Conservation (phyloP, 2,797 vertebrate species). For the Alcedo atthis region DNA sequence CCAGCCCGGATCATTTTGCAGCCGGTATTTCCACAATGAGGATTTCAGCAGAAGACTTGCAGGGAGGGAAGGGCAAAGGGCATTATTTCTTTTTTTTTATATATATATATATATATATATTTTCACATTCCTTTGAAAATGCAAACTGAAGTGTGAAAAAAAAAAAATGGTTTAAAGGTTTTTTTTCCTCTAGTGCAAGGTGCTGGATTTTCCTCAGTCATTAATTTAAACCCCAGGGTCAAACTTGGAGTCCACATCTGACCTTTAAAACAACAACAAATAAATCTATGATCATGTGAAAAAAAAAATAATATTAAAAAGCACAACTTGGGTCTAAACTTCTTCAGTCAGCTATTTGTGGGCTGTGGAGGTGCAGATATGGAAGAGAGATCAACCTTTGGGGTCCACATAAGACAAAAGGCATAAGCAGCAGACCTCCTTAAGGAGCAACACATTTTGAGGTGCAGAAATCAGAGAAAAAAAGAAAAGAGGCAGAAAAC, state of each 20-base stretch:
- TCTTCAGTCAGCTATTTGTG: neutral
- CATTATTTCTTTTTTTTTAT: too few species aligned
- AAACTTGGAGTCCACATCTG: neutral
- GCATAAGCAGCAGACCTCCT: neutral
- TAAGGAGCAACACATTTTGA: neutral
- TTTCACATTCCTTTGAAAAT: rapidly evolving
- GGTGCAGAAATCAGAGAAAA: neutral
- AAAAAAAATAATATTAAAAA: neutral
- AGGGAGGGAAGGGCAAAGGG: neutral
- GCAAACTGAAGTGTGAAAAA: neutral
- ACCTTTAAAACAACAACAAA: neutral
- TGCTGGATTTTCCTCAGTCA: rapidly evolving
- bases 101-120: too few species aligned
- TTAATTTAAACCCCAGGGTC: neutral
- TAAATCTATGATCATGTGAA: neutral
- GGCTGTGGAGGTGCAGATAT: neutral
- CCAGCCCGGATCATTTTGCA: rapidly evolving
- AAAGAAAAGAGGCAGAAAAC: rapidly evolving
- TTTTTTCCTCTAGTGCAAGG: neutral
- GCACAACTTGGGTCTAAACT: rapidly evolving
- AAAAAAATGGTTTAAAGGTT: neutral
- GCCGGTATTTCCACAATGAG: neutral
- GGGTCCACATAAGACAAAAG: neutral
- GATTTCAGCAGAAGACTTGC: neutral
- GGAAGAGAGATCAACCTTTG: neutral